A percentile compares a stretch with the other conserved stretches of the same genome.
Conservation (phyloP, 2,113 vertebrate species). For the Tinamus guttatus region DNA sequence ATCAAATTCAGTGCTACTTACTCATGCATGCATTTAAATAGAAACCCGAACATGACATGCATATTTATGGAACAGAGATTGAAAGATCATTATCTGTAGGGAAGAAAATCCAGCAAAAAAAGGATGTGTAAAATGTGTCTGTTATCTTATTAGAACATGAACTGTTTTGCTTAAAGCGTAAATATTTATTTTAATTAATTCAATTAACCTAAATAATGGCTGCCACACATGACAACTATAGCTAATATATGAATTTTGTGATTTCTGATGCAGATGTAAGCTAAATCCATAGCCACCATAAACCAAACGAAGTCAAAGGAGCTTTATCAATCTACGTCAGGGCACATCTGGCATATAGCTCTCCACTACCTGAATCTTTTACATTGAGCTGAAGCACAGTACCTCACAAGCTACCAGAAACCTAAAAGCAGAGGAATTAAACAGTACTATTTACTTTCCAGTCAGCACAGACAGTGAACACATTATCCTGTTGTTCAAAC, state of each 20-base stretch:
- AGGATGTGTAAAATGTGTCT: conserved; percentile 63
- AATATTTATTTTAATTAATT: conserved; percentile 79
- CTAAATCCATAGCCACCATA: neutral
- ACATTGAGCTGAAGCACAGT: neutral
- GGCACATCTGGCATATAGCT: neutral
- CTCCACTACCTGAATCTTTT: neutral
- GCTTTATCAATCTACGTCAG: neutral
- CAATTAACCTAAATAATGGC: conserved; percentile 73
- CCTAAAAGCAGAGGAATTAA: neutral
- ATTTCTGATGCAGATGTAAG: conserved; percentile 26
- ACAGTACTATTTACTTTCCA: neutral
- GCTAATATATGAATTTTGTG: conserved; percentile 47
- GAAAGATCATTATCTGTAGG: conserved; percentile 75
- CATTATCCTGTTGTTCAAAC: neutral
- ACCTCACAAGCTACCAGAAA: neutral
- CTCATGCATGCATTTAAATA: conserved; percentile 73
- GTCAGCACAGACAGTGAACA: neutral
- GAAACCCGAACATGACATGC: conserved; percentile 76
- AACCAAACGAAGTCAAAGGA: neutral
- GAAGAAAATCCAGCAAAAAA: conserved; percentile 69
- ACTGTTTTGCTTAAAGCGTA: conserved; percentile 72
- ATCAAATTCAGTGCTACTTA: conserved; percentile 77
- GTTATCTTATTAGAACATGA: conserved; percentile 71
- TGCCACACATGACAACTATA: conserved; percentile 58
- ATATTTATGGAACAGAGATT: conserved; percentile 78